Percentiles rank a stretch among this genome's conserved stretches.
Conservation (phyloP, 2,797 vertebrate genomes). For the Parauchenoglanis punctatus region DNA sequence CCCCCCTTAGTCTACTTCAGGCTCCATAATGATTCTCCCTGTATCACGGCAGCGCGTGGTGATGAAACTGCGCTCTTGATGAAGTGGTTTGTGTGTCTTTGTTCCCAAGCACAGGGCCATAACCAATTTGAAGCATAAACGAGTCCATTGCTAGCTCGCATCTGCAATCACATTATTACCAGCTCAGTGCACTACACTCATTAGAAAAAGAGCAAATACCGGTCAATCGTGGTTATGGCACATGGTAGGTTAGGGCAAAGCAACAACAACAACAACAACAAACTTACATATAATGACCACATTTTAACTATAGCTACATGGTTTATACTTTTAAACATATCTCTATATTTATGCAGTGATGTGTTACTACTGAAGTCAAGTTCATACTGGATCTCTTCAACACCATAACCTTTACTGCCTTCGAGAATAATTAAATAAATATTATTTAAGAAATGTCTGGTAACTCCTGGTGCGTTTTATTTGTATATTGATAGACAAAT, state of each 20-base stretch:
- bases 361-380: not conserved
- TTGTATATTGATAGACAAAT: too few relatives aligned
- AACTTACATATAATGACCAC: not conserved
- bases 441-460: not conserved
- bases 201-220: slow-evolving; percentile 33
- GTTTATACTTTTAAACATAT: not conserved
- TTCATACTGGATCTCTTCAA: not conserved
- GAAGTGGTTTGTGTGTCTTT: slow-evolving; percentile 61
- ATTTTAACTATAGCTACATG: not conserved
- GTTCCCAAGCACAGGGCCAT: slow-evolving; percentile 67
- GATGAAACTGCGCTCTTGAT: slow-evolving; percentile 48
- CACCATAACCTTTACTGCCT: not conserved
- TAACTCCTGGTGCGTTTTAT: not conserved
- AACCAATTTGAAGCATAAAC: slow-evolving; percentile 66
- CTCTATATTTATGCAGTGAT: not conserved
- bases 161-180: slow-evolving; percentile 69
- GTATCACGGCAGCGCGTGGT: slow-evolving; percentile 38
- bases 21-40: slow-evolving; percentile 43
- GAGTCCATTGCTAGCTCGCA: slow-evolving; percentile 59
- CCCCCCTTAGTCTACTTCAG: not conserved
- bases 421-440: not conserved
- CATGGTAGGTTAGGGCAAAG: not conserved
- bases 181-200: slow-evolving; percentile 48
- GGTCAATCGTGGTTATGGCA: not conserved
- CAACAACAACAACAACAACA: not conserved